A percentile compares a stretch with the other conserved stretches of the same genome.
These are phyloP conservation scores for Rhabditoides inermis DNA, from an alignment of 2,888 invertebrate genomes.

Conservation along the genomic window DNA sequence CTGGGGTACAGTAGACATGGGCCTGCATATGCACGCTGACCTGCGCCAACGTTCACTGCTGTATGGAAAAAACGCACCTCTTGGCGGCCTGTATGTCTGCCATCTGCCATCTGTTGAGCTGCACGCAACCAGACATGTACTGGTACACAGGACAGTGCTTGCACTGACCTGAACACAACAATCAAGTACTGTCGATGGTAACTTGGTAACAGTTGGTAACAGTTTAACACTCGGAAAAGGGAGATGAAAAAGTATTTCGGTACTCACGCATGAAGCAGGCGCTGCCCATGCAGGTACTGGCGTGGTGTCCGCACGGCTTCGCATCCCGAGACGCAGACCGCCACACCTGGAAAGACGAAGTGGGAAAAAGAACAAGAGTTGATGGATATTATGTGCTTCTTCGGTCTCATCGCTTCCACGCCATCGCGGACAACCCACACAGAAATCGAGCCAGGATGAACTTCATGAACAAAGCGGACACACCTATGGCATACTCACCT, in stretches of 20 bases:
- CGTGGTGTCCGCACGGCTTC: constrained; percentile 27
- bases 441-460: no score
- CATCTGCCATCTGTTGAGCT: constrained; percentile 33
- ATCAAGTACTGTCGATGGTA: not conserved
- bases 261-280: constrained; percentile 41
- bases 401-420: no score
- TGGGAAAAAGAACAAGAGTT: no score
- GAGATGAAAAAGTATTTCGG: not conserved
- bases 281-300: constrained; percentile 30
- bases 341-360: no score
- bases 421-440: no score
- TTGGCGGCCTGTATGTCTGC: constrained; percentile 25
- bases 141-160: constrained; percentile 44
- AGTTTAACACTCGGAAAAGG: not conserved
- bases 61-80: constrained; percentile 2
- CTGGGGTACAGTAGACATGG: no score
- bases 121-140: constrained; percentile 36
- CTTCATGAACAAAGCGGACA: no score
- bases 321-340: constrained; percentile 23
- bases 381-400: no score
- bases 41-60: no score
- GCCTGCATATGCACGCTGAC: no score
- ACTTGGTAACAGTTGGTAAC: not conserved
- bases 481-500: no score
- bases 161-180: constrained; percentile 31